phyloP scores from a whole-genome alignment of 1,140 invertebrate species.

The Drosophila malerkotliana region DNA sequence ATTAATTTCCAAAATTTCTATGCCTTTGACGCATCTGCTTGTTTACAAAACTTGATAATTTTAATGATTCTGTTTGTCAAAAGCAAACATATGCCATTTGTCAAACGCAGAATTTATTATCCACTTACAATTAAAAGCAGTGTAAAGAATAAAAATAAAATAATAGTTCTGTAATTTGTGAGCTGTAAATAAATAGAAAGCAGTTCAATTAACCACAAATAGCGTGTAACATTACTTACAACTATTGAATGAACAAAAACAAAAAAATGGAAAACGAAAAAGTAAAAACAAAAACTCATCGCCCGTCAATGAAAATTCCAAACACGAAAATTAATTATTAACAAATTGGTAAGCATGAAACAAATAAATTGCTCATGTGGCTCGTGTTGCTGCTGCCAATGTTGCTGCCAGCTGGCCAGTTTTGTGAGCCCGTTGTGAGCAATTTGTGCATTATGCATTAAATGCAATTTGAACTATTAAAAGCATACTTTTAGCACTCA shows the following conservation, averaged over 20 bases:
- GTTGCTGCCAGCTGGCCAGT: constrained; percentile 22
- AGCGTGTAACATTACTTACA: background rate
- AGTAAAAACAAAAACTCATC: constrained; percentile 9
- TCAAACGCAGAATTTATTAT: constrained; percentile 24
- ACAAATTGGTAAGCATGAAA: constrained; percentile 16
- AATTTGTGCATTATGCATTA: constrained; percentile 62
- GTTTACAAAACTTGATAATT: background rate
- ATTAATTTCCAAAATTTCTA: background rate
- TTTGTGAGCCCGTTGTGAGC: constrained; percentile 21
- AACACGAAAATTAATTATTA: constrained; percentile 47
- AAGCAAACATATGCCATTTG: background rate
- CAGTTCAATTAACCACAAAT: background rate
- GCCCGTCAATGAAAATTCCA: constrained; percentile 14
- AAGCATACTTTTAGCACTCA: constrained; percentile 57
- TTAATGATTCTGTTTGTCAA: background rate
- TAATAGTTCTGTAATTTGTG: background rate
- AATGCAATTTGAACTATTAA: constrained; percentile 73
- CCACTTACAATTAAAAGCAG: background rate
- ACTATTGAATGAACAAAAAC: background rate
- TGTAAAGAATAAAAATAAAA: constrained; percentile 13
- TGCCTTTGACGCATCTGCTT: background rate
- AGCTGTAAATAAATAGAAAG: background rate
- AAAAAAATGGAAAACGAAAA: constrained; percentile 9
- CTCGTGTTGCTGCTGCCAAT: constrained; percentile 24
- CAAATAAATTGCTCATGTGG: constrained; percentile 27